Percentiles rank a stretch among this genome's conserved stretches.
Conservation (phyloP, 2,113 vertebrate species). For the Glaucomys volans region DNA sequence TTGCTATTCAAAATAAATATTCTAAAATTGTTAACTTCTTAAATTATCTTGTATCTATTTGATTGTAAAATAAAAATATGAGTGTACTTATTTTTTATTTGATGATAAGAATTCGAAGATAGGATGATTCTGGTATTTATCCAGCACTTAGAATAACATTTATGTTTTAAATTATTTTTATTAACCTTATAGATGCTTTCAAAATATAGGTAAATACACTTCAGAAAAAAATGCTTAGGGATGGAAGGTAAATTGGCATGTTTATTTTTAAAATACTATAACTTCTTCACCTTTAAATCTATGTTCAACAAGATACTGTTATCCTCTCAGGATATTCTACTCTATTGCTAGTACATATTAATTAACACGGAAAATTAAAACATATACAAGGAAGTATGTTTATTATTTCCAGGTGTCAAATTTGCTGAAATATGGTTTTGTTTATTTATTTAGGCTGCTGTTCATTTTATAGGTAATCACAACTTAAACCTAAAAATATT, state of each 20-base stretch:
- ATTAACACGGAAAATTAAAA: conserved; percentile 81
- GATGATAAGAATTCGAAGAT: not conserved
- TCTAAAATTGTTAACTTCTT: not conserved
- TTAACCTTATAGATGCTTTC: not conserved
- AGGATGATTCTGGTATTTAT: not conserved
- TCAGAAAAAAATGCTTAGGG: not conserved
- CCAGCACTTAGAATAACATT: not conserved
- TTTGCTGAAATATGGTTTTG: conserved; percentile 52
- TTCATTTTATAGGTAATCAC: conserved; percentile 38
- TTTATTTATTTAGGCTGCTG: not conserved
- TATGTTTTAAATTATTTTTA: not conserved
- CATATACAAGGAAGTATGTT: conserved; percentile 59
- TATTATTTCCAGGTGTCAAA: conserved; percentile 77
- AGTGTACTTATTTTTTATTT: not conserved
- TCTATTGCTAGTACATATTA: conserved; percentile 70
- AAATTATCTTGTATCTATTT: not conserved
- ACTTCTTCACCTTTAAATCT: conserved; percentile 72
- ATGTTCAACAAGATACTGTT: conserved; percentile 73
- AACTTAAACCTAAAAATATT: conserved; percentile 37
- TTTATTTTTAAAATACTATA: conserved; percentile 59
- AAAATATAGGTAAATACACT: not conserved
- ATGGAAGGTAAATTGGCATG: not conserved
- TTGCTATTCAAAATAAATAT: not conserved
- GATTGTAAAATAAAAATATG: not conserved
- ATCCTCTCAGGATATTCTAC: conserved; percentile 60